Percentiles rank a stretch among this genome's conserved stretches.
These are phyloP conservation scores for Trissolcus brochymenae DNA, from an alignment of 2,888 invertebrate species.

Conservation along the genomic window DNA sequence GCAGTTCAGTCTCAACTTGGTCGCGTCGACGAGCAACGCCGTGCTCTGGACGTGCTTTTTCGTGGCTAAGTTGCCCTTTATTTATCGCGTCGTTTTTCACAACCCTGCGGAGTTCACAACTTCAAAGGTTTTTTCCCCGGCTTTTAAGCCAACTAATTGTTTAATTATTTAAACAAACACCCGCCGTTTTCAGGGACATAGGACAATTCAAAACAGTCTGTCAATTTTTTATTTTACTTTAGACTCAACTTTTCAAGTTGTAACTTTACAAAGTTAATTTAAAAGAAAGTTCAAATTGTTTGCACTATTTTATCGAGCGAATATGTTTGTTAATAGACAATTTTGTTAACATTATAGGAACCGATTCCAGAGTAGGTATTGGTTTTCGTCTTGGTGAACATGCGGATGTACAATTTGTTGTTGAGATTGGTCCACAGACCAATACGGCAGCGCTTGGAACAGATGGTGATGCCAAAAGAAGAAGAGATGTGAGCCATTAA, in stretches of 20 bases:
- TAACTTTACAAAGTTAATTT: background rate
- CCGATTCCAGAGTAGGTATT: constrained; percentile 87
- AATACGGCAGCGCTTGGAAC: constrained; percentile 83
- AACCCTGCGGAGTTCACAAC: too few species aligned
- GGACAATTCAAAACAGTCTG: too few species aligned
- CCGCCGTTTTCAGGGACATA: too few species aligned
- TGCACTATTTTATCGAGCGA: background rate
- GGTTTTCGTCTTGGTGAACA: constrained; percentile 89
- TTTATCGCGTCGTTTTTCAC: too few species aligned
- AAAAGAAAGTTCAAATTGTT: background rate
- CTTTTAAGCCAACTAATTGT: too few species aligned
- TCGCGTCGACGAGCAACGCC: too few species aligned
- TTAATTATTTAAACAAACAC: too few species aligned
- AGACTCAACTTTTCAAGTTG: background rate
- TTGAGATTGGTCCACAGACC: constrained; percentile 88
- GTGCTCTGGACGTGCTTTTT: too few species aligned
- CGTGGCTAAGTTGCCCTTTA: too few species aligned
- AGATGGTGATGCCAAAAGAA: constrained; percentile 67
- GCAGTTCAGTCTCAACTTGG: too few species aligned
- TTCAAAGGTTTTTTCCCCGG: too few species aligned
- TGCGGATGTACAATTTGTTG: constrained; percentile 87
- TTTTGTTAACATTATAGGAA: constrained; percentile 78
- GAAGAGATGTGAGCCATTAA: constrained; percentile 61
- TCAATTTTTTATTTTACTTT: too few species aligned
- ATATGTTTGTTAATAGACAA: constrained; percentile 3